phyloP scores from a whole-genome alignment of 2,113 vertebrate genomes.

The Pomatostomus ruficeps region DNA sequence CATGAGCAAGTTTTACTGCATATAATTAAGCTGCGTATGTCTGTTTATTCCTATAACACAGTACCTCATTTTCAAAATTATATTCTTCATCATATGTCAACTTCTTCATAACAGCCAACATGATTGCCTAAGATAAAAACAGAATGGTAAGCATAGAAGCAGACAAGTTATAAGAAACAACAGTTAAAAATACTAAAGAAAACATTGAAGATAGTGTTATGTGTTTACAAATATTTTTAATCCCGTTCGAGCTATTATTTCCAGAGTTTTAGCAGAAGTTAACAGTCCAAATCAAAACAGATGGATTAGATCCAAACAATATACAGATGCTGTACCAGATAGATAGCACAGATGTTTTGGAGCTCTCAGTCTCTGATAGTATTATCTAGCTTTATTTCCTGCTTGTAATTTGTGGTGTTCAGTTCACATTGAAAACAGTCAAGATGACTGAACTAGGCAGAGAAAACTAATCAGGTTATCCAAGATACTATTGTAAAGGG shows the following conservation, averaged over 20 bases:
- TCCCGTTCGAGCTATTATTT: not conserved
- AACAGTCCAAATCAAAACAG: not conserved
- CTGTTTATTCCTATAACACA: not conserved
- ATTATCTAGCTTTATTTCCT: not conserved
- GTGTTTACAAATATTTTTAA: not conserved
- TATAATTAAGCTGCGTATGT: not conserved
- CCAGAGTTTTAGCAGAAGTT: not conserved
- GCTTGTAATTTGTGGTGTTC: not conserved
- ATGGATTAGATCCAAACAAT: not conserved
- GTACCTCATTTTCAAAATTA: constrained; percentile 98
- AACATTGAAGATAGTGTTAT: not conserved
- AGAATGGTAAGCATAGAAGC: not conserved
- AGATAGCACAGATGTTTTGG: not conserved
- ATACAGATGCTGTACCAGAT: not conserved
- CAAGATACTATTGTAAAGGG: not conserved
- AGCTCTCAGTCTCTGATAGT: not conserved
- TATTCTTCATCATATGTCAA: constrained; percentile 98
- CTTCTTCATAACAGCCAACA: constrained; percentile 97
- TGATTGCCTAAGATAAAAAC: constrained; percentile 80
- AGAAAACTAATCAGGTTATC: not conserved
- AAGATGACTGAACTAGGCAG: not conserved
- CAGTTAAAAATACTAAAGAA: not conserved
- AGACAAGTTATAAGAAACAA: not conserved
- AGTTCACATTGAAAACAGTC: not conserved
- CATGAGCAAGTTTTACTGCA: not conserved